phyloP scores from a whole-genome alignment of 1,140 invertebrate genomes.

The Ceratosolen solmsi region DNA sequence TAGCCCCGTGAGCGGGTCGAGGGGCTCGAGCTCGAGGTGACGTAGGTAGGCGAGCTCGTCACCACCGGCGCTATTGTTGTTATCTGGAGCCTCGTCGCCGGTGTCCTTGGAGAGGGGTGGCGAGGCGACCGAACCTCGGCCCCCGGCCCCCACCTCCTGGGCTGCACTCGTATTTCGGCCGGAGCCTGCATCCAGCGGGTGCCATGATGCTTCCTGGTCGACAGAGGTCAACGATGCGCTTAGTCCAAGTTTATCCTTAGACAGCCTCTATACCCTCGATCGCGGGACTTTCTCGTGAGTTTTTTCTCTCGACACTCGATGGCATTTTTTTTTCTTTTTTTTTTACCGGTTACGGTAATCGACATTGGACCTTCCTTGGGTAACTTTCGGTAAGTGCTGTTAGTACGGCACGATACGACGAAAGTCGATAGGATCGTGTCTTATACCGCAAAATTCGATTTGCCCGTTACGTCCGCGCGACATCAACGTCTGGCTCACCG shows the following conservation, averaged over 20 bases:
- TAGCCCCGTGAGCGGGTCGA: slow-evolving; percentile 68
- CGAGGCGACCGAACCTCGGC: slow-evolving; percentile 56
- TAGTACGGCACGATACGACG: too few species aligned
- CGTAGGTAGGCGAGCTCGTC: slow-evolving; percentile 79
- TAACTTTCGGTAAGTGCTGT: too few species aligned
- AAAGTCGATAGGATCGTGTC: too few species aligned
- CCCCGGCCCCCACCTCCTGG: background rate
- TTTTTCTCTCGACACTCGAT: too few species aligned
- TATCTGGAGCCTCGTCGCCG: slow-evolving; percentile 63
- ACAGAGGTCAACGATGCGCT: background rate
- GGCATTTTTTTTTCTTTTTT: too few species aligned
- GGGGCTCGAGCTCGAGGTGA: slow-evolving; percentile 85
- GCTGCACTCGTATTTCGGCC: slow-evolving; percentile 66
- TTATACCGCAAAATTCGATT: too few species aligned
- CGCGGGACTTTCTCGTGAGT: too few species aligned
- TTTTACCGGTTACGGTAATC: too few species aligned
- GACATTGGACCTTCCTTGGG: too few species aligned
- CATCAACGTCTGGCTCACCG: too few species aligned
- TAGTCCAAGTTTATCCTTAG: background rate
- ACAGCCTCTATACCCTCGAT: too few species aligned
- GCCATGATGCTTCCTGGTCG: slow-evolving; percentile 72
- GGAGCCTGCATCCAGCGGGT: slow-evolving; percentile 70
- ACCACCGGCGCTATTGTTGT: slow-evolving; percentile 67
- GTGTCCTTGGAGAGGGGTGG: slow-evolving; percentile 67
- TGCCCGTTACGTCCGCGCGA: too few species aligned